phyloP scores from a whole-genome alignment of 2,113 vertebrate species.

The Lycaon pictus region DNA sequence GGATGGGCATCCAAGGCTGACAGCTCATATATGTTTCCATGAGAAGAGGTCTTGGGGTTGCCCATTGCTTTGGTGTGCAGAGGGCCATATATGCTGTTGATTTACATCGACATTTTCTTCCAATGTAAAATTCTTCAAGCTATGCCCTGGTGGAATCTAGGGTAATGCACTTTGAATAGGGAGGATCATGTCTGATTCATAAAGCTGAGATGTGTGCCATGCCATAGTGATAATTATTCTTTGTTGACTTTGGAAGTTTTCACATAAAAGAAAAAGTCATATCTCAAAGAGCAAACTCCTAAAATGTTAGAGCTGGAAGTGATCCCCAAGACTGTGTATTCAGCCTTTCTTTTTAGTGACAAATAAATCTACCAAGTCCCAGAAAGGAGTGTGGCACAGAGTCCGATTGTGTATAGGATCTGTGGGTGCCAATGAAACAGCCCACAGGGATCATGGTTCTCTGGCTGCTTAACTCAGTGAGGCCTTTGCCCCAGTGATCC shows the following conservation, averaged over 20 bases:
- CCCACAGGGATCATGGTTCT: neutral
- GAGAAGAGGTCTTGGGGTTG: neutral
- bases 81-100: conserved; percentile 7
- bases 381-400: neutral
- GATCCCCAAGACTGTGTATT: conserved; percentile 53
- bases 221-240: conserved; percentile 36
- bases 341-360: conserved; percentile 40
- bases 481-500: neutral
- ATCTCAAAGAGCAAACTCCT: conserved; percentile 20
- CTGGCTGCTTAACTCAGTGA: neutral
- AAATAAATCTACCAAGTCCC: conserved; percentile 26
- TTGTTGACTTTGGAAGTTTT: conserved; percentile 51
- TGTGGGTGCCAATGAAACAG: neutral
- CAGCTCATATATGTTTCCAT: neutral
- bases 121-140: neutral
- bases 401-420: neutral
- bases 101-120: conserved; percentile 3
- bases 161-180: conserved; percentile 49
- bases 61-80: neutral
- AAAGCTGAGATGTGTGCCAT: conserved; percentile 47
- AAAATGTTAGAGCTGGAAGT: conserved; percentile 39
- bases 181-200: neutral
- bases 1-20: neutral
- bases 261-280: conserved; percentile 38
- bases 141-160: neutral